Evolutionary conservation across 2,797 vertebrate species (phyloP), one percentile per base, ranked within the genome.

Genomic region (Champsocephalus gunnari): DNA sequence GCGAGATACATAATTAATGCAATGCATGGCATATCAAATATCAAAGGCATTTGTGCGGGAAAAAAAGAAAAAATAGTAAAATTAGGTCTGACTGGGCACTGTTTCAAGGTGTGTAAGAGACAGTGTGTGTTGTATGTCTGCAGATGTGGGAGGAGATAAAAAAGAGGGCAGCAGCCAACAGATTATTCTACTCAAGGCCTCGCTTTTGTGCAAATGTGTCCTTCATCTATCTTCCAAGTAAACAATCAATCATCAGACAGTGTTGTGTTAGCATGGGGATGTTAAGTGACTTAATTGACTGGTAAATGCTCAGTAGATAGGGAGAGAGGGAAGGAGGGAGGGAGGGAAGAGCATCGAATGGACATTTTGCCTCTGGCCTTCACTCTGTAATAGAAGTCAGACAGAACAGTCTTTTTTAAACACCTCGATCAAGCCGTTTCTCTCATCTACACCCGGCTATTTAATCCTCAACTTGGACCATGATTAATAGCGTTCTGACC

Each of bases 401-500:
- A 93, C 92, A 81, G 89, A 89, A 92, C 54, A 19, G 84, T 79
- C 87, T 84, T 87, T 91, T 43, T 92, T 87, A 91, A 94, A 92
- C 83, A 87, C 92, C 93, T 94, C 86, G 53, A 83, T 89, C 72
- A 69, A 69, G 48, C 65, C 81, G 49, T 21, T 75, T 87, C 92
- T 92, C 92, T 93, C 91, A 89, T 92, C 92, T 75, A 81, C 75
- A 85, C 83, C 56, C 13, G 83, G 92, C 91, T 85, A 94, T 94
- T 93, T 95, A 94, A 95, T 95, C 89, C 93, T 88, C 75, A 75
- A 56, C 87, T 87, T 75, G 28, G 82, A 75, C 76, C 68, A 51
- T 95, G 95, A 95, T 95, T 94, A 95, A 95, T 95, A 89, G 92
- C 86, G 28, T 74, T 73, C 77, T 87, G 94, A 95, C 94, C 94